phyloP scores from a whole-genome alignment of 2,113 vertebrate species.

The Hemibates koningsi region DNA sequence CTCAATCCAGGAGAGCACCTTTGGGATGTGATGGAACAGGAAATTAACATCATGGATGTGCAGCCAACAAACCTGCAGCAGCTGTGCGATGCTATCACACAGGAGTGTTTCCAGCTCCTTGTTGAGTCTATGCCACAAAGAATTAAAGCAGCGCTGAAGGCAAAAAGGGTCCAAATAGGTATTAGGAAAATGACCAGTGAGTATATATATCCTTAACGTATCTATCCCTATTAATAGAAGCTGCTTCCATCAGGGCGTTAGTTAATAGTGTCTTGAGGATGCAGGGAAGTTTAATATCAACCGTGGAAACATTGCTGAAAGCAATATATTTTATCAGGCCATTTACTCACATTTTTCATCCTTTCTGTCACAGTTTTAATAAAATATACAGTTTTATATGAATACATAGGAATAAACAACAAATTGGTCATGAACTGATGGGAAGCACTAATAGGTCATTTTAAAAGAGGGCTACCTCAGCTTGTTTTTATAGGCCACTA shows the following conservation, averaged over 20 bases:
- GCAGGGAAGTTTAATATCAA: not conserved
- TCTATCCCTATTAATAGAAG: not conserved
- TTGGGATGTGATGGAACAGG: not conserved
- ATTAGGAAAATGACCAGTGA: not conserved
- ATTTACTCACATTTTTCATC: not conserved
- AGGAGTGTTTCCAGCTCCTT: not conserved
- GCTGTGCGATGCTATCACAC: not conserved
- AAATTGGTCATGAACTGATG: not conserved
- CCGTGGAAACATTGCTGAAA: not conserved
- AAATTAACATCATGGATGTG: not conserved
- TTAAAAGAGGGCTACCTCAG: not conserved
- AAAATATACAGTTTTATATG: not conserved
- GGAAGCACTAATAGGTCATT: not conserved
- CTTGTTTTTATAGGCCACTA: slow-evolving; percentile 2
- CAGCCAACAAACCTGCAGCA: not conserved
- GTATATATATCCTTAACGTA: not conserved
- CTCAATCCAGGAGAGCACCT: not conserved
- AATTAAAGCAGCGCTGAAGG: not conserved
- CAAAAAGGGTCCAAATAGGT: not conserved
- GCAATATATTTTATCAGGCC: not conserved
- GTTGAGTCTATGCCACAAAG: not conserved
- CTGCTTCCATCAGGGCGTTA: not conserved
- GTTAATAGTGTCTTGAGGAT: not conserved
- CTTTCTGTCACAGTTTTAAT: not conserved
- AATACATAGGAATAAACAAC: not conserved